phyloP scores from a whole-genome alignment of 2,888 invertebrate genomes.

The Pollenia amentaria region DNA sequence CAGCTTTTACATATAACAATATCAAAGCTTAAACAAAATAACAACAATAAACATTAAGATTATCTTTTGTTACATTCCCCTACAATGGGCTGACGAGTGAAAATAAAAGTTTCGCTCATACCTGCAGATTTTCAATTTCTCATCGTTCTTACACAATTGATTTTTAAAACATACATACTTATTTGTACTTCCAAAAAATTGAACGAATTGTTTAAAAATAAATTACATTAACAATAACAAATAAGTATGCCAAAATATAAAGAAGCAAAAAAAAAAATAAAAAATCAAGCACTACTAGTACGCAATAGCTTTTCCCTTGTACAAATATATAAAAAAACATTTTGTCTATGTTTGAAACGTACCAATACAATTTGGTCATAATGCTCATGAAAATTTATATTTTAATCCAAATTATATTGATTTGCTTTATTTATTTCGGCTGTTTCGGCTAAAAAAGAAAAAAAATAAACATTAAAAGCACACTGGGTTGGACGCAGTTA shows the following conservation, averaged over 20 bases:
- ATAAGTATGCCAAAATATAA: background rate
- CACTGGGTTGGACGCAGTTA: too few species aligned
- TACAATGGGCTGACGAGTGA: too few species aligned
- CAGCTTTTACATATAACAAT: too few species aligned
- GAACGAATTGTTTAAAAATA: slow-evolving; percentile 29
- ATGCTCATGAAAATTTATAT: slow-evolving; percentile 57
- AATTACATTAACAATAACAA: background rate
- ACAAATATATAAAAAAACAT: slow-evolving; percentile 20
- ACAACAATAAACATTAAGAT: too few species aligned
- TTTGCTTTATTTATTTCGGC: slow-evolving; percentile 35
- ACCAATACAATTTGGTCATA: slow-evolving; percentile 36
- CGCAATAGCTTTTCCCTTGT: slow-evolving; percentile 28
- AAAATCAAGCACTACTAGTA: background rate
- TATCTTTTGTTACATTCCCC: too few species aligned
- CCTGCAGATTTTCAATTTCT: too few species aligned
- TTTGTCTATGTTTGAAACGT: slow-evolving; percentile 6
- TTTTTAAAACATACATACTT: too few species aligned
- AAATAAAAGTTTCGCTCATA: too few species aligned
- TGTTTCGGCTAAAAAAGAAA: slow-evolving; percentile 6
- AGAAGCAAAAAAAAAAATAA: background rate
- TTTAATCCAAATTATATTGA: slow-evolving; percentile 60
- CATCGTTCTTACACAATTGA: too few species aligned
- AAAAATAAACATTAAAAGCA: background rate
- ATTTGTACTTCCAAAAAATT: background rate
- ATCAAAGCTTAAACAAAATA: too few species aligned